A percentile compares a stretch with the other conserved stretches of the same genome.
phyloP scores from a whole-genome alignment of 2,888 invertebrate genomes.

The Serripes groenlandicus region DNA sequence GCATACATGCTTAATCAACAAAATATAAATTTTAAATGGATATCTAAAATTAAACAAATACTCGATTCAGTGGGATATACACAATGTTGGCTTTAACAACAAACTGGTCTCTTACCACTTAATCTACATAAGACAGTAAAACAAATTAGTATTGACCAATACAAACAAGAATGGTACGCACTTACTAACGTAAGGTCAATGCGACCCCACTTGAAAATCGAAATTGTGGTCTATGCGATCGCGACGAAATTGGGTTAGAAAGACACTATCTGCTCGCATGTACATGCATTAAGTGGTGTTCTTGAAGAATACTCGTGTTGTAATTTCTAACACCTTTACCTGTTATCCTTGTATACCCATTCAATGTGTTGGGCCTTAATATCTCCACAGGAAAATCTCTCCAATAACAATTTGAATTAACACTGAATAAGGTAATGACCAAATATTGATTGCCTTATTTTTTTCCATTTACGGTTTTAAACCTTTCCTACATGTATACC shows the following conservation, averaged over 20 bases:
- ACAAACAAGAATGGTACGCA: conserved; percentile 2
- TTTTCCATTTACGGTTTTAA: no score
- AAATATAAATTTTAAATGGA: conserved; percentile 7
- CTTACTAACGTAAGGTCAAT: no score
- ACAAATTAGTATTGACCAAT: conserved; percentile 1
- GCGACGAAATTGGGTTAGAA: neutral
- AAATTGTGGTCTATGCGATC: neutral
- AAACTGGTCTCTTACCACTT: neutral
- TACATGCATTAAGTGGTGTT: no score
- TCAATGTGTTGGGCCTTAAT: no score
- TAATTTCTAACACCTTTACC: no score
- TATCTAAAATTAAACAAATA: neutral
- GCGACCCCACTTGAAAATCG: neutral
- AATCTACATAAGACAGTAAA: neutral
- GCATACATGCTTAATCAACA: neutral
- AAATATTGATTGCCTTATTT: no score
- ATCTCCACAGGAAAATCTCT: no score
- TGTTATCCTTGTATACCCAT: no score
- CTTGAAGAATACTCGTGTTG: no score
- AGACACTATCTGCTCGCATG: neutral
- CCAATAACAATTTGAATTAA: no score
- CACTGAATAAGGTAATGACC: no score
- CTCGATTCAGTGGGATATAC: neutral
- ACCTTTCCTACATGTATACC: no score
- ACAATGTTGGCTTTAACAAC: neutral